phyloP scores from a whole-genome alignment of 2,888 invertebrate genomes.

The Melanophora roralis region DNA sequence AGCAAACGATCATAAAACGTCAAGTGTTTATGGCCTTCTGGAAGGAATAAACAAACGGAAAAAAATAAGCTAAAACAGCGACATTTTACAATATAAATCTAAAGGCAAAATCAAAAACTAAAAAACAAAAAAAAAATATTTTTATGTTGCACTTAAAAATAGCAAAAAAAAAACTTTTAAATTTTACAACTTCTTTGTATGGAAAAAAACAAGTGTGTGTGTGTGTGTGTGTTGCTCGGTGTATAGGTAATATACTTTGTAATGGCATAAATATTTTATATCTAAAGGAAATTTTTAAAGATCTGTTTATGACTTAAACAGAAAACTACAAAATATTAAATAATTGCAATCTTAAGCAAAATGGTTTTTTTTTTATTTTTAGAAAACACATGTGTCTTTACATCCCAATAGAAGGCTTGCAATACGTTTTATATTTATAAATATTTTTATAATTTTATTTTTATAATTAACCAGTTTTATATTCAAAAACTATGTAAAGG shows the following conservation, averaged over 20 bases:
- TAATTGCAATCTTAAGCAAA: not conserved
- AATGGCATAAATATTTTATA: constrained; percentile 40
- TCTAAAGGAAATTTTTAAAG: constrained; percentile 35
- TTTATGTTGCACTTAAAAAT: constrained; percentile 37
- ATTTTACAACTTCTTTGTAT: constrained; percentile 2
- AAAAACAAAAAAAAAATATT: constrained; percentile 22
- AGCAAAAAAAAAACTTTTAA: not conserved
- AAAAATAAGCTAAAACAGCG: too few species aligned
- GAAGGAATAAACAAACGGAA: constrained; percentile 7
- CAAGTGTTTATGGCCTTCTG: constrained; percentile 60
- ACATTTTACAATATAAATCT: constrained; percentile 25
- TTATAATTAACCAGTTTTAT: not conserved
- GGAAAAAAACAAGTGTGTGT: not conserved
- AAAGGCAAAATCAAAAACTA: constrained; percentile 6
- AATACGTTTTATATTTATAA: not conserved
- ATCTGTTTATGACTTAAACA: constrained; percentile 49
- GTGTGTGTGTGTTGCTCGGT: not conserved
- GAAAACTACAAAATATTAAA: not conserved
- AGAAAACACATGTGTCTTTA: not conserved
- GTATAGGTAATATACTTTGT: constrained; percentile 40
- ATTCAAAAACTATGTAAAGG: too few species aligned
- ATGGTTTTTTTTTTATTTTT: constrained; percentile 2
- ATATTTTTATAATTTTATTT: not conserved
- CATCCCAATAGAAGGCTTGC: not conserved
- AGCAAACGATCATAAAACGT: constrained; percentile 56